Evolutionary conservation across 2,888 invertebrate species (phyloP).

Genomic region (Lasioglossum morio): DNA sequence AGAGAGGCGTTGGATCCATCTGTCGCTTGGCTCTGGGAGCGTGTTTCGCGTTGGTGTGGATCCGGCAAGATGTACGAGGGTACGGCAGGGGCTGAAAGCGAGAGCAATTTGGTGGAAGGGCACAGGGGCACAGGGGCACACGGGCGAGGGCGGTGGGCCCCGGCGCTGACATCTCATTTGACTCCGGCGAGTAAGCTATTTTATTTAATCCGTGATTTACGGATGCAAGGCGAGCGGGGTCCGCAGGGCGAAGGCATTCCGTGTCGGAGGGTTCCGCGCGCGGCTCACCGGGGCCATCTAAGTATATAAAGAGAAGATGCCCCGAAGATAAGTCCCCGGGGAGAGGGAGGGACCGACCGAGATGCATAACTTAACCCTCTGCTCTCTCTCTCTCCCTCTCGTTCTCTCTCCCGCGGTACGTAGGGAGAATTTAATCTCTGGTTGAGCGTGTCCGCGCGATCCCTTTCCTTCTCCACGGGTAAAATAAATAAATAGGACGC

Average conservation of each 20-base stretch:
- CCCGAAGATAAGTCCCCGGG: slow-evolving; percentile 77
- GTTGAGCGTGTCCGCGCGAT: slow-evolving; percentile 47
- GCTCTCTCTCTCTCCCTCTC: slow-evolving; percentile 2
- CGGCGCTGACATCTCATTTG: slow-evolving; percentile 79
- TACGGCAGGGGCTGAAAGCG: slow-evolving; percentile 44
- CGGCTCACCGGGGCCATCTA: slow-evolving; percentile 54
- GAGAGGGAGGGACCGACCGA: slow-evolving; percentile 76
- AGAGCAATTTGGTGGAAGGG: slow-evolving; percentile 62
- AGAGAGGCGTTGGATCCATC: slow-evolving; percentile 5
- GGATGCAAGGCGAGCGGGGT: slow-evolving; percentile 70
- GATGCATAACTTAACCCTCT: slow-evolving; percentile 80
- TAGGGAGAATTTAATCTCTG: slow-evolving; percentile 79
- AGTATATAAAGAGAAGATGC: slow-evolving; percentile 74
- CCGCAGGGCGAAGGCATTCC: slow-evolving; percentile 63
- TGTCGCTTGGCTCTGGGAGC: background rate
- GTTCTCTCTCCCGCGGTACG: slow-evolving; percentile 57
- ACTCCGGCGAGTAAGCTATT: slow-evolving; percentile 75
- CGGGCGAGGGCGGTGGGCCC: slow-evolving; percentile 69
- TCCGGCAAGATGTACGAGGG: slow-evolving; percentile 24
- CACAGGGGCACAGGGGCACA: background rate
- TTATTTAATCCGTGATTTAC: slow-evolving; percentile 81
- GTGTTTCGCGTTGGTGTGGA: background rate
- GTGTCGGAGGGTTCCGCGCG: slow-evolving; percentile 38
- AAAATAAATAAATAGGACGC: slow-evolving; percentile 80
- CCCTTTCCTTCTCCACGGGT: slow-evolving; percentile 56